Conservation (phyloP, 1,140 invertebrate genomes). For the Cydia amplana region DNA sequence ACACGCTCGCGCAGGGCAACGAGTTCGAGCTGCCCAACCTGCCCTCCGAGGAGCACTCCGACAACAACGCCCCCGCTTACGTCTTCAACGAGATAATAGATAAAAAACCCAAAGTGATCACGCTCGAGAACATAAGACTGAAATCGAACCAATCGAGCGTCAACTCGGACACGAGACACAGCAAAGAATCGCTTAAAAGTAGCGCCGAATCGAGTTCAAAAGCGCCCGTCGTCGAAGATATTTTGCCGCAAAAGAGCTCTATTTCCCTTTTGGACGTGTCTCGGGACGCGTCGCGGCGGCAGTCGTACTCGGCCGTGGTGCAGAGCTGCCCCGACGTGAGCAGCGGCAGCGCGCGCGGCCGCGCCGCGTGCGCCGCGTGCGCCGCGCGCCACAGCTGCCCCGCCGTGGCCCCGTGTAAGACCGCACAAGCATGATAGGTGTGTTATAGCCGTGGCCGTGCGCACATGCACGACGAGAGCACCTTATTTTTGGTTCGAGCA, state of each 20-base stretch:
- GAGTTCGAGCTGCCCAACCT: slow-evolving; percentile 71
- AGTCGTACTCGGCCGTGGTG: slow-evolving; percentile 40
- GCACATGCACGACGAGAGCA: slow-evolving; percentile 40
- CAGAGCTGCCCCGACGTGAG: slow-evolving; percentile 64
- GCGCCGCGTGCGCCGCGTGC: slow-evolving; percentile 31
- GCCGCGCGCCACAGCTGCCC: slow-evolving; percentile 43
- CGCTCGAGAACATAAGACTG: slow-evolving; percentile 67
- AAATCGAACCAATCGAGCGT: slow-evolving; percentile 60
- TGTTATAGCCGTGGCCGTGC: slow-evolving; percentile 55
- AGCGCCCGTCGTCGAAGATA: slow-evolving; percentile 32
- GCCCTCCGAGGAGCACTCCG: slow-evolving; percentile 64
- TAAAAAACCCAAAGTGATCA: slow-evolving; percentile 64
- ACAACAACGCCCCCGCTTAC: slow-evolving; percentile 48
- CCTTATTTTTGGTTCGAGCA: slow-evolving; percentile 40
- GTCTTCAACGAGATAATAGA: slow-evolving; percentile 68
- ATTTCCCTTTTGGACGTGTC: slow-evolving; percentile 47
- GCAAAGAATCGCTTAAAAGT: slow-evolving; percentile 47
- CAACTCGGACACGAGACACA: slow-evolving; percentile 47
- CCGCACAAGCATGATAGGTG: slow-evolving; percentile 71
- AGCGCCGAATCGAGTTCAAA: slow-evolving; percentile 51
- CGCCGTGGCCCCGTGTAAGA: slow-evolving; percentile 68
- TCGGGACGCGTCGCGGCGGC: slow-evolving; percentile 10
- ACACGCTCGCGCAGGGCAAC: slow-evolving; percentile 71
- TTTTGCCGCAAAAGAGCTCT: slow-evolving; percentile 40
- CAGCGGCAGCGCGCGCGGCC: slow-evolving; percentile 39